Evolutionary conservation across 2,797 vertebrate genomes (phyloP), one percentile per base, ranked within the genome.

Genomic region (Poecile montanus): DNA sequence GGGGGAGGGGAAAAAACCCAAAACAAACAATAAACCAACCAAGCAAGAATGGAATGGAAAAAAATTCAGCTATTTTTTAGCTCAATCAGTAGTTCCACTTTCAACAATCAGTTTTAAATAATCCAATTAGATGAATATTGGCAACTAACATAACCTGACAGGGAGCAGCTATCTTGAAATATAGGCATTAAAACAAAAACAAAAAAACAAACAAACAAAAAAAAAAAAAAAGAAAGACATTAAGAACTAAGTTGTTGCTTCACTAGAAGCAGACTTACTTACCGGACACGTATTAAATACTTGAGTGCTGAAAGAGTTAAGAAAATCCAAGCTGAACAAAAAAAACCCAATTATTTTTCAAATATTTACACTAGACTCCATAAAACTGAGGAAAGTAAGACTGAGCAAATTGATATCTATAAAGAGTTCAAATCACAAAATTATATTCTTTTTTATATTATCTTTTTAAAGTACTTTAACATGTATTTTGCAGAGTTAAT

Each of bases 1-100:
- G 10, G 5, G 2, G 8, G 4, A 3, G 3, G 12, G 1, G 7
- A 65, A 15, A 16, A 54, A 22, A 1, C 1, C 1, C 26, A 15
- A 83, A 72, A 16, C 3, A 27, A 27, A 47, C 5, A 78, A 51
- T 48, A 30, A 62, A 47, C 7, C 4, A 36, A 16, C 3, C 3
- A 62, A 54, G 2, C 2, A 86, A 66, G 9, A 73, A 13, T 0
- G 0, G 2, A 67, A 10, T 66, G 29, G 16, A 56, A 83, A 68
- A 51, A 40, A 23, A 0, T 23, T 56, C 26, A 61, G 3, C 16
- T 77, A 10, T 25, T 62, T 82, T 88, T 74, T n/a, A 74, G 13
- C 16, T 84, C 16, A 57, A 47, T n/a, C 7, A 5, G 19, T 48
- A 45, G 11, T 71, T 85, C 26, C 65, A 67, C 10, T 92, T 68